phyloP scores from a whole-genome alignment of 2,797 vertebrate genomes.

The Pseudomugil tenellus region DNA sequence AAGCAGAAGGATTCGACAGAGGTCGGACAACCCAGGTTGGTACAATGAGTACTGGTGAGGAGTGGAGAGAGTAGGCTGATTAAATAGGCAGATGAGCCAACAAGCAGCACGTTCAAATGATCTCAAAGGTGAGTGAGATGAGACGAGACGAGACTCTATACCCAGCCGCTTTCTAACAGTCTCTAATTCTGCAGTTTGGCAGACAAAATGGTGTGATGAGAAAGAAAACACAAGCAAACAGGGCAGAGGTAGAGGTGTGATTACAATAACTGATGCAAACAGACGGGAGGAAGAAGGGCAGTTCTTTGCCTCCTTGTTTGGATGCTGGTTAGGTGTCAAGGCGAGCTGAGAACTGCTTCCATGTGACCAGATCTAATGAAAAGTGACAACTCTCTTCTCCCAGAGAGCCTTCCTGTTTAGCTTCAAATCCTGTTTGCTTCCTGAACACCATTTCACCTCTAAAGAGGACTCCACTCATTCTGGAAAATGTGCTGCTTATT shows the following conservation, averaged over 20 bases:
- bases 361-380: conserved; percentile 65
- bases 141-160: no score
- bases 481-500: conserved; percentile 19
- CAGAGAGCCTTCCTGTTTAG: conserved; percentile 68
- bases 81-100: no score
- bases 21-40: no score
- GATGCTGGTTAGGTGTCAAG: conserved; percentile 29
- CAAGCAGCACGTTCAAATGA: no score
- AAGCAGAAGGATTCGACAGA: no score
- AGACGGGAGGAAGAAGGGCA: background rate
- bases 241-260: background rate
- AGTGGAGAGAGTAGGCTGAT: no score
- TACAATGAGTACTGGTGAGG: no score
- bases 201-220: conserved; percentile 11
- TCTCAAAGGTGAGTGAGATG: no score
- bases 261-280: conserved; percentile 5
- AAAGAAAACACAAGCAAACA: background rate
- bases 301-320: conserved; percentile 12
- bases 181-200: background rate
- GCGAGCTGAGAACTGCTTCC: conserved; percentile 47
- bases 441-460: background rate
- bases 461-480: conserved; percentile 25
- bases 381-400: conserved; percentile 76
- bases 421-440: conserved; percentile 16
- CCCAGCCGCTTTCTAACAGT: no score